These are phyloP conservation scores for Drosophila antonietae DNA, from an alignment of 2,888 invertebrate genomes.

Conservation along the genomic window DNA sequence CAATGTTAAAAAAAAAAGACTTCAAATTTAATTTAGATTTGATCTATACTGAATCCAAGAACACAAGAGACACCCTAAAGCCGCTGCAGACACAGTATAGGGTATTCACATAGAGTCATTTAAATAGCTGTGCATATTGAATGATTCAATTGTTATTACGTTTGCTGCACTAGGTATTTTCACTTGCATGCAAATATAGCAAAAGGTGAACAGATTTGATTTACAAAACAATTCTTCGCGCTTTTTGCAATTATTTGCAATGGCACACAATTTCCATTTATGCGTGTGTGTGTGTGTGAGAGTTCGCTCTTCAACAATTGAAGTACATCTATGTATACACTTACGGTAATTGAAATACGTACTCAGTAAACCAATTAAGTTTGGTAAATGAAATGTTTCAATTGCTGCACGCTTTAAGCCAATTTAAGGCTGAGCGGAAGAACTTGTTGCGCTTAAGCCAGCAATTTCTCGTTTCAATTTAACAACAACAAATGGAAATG, in stretches of 20 bases:
- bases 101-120: conserved; percentile 1
- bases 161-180: conserved; percentile 1
- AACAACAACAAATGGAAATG: conserved; percentile 26
- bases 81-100: neutral
- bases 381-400: conserved; percentile 27
- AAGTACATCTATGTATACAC: conserved; percentile 24
- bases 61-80: too few relatives aligned
- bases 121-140: conserved; percentile 26
- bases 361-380: conserved; percentile 22
- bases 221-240: conserved; percentile 31
- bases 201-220: conserved; percentile 14
- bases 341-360: neutral
- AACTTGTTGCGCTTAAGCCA: conserved; percentile 31
- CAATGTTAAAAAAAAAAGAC: too few relatives aligned
- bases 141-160: conserved; percentile 32
- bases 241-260: conserved; percentile 20
- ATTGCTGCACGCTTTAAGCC: conserved; percentile 15
- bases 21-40: too few relatives aligned
- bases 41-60: too few relatives aligned
- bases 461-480: conserved; percentile 27
- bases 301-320: neutral
- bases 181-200: conserved; percentile 46
- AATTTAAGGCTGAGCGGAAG: conserved; percentile 15
- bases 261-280: neutral
- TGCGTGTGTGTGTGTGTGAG: conserved; percentile 3